Evolutionary conservation across 2,113 vertebrate species (phyloP), one percentile per base, ranked within the genome.

Genomic region (Ceuthmochares aereus): DNA sequence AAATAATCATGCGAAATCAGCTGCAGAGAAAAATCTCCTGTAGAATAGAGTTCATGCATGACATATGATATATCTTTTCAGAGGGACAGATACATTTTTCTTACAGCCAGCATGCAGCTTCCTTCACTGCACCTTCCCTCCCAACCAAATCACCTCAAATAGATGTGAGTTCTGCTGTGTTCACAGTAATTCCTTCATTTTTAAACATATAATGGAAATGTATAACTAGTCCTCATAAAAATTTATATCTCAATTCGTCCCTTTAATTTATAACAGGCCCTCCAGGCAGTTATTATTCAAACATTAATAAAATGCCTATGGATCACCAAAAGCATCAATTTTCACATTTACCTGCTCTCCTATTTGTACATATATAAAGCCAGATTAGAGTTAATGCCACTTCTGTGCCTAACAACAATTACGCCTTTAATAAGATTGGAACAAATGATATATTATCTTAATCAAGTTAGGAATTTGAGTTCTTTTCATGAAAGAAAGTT

Each of bases 231-330:
- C 98, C 98, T 99, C 99, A 98, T 99, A 99, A 99, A 99, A 99
- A 99, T 99, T 97, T 98, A 99, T 99, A 99, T 98, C 98, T 98
- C 99, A 98, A 99, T 99, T 98, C 98, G 94, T 97, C 96, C 97
- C 98, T 98, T 99, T 99, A 99, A 99, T 99, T 99, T 99, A 99
- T 99, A 98, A 98, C 98, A 97, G 97, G 97, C 98, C 99, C 98
- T 98, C 98, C 97, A 98, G 99, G 98, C 99, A 97, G 98, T 99
- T 99, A 99, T 99, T 99, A 99, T 99, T 99, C 98, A 99, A 99
- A 99, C 99, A 99, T 99, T 99, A 99, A 99, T 99, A 99, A 99
- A 99, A 98, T 98, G 98, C 98, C 98, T 97, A 98, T 99, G 99
- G 98, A 99, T 99, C 98, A 99, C 97, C 96, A 98, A 98, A 98